Percentiles rank a stretch among this genome's conserved stretches.
Conservation (phyloP, 2,797 vertebrate species). For the Euphonia xanthogaster region DNA sequence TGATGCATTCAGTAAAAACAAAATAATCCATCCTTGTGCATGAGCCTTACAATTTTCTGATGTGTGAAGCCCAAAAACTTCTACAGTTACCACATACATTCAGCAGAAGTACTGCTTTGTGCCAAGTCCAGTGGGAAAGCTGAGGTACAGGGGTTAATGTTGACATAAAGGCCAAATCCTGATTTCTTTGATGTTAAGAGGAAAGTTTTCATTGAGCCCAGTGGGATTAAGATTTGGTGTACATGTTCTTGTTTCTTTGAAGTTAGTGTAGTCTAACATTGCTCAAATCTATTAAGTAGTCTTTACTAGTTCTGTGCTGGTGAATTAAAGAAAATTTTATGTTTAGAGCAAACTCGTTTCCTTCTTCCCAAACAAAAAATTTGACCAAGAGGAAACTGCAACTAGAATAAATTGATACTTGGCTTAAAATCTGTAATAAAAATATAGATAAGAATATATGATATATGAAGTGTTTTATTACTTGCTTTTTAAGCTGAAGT, state of each 20-base stretch:
- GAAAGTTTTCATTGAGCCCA: conserved; percentile 7
- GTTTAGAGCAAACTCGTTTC: background rate
- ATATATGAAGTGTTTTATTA: background rate
- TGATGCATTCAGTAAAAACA: background rate
- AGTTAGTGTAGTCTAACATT: background rate
- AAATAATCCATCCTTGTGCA: background rate
- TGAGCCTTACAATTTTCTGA: background rate
- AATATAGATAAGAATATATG: background rate
- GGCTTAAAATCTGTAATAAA: background rate
- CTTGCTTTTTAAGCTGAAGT: background rate
- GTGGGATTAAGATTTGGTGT: conserved; percentile 14
- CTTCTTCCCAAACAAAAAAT: background rate
- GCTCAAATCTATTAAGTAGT: background rate
- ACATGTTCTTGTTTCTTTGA: conserved; percentile 28
- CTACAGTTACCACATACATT: background rate
- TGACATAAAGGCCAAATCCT: conserved; percentile 24
- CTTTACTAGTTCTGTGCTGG: background rate
- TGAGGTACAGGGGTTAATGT: conserved; percentile 7
- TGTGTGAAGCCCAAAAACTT: background rate
- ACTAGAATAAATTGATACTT: background rate
- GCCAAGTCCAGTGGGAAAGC: conserved; percentile 6
- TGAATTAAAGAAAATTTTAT: background rate
- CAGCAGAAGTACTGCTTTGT: background rate
- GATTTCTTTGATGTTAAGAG: conserved; percentile 44
- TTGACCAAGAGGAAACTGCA: background rate